phyloP scores from a whole-genome alignment of 2,888 invertebrate species.

The Diaprepes abbreviatus region DNA sequence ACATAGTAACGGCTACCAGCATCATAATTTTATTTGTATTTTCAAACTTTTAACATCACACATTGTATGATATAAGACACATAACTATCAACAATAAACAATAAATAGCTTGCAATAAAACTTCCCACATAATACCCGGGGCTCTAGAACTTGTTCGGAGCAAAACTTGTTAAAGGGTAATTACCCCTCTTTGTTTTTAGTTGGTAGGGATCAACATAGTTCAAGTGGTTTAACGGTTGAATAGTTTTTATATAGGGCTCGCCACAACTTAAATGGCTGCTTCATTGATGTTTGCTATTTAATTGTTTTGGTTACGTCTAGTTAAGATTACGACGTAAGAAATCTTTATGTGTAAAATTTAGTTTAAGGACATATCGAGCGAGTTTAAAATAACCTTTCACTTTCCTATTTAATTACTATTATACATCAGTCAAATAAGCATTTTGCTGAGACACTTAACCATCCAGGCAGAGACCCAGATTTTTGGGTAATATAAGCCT shows the following conservation, averaged over 20 bases:
- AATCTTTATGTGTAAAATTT: too few species aligned
- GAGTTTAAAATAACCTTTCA: too few species aligned
- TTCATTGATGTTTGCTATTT: slow-evolving; percentile 28
- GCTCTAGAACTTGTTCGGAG: slow-evolving; percentile 28
- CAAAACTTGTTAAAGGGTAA: slow-evolving; percentile 46
- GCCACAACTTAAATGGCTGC: slow-evolving; percentile 25
- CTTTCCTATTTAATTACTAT: too few species aligned
- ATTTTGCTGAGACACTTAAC: too few species aligned
- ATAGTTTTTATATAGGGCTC: slow-evolving; percentile 42
- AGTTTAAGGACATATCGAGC: too few species aligned
- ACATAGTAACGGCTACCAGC: too few species aligned
- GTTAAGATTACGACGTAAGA: too few species aligned
- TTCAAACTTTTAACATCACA: not conserved
- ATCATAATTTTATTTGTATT: too few species aligned
- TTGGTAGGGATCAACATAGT: slow-evolving; percentile 44
- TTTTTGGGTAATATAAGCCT: too few species aligned
- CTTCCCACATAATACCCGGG: slow-evolving; percentile 37
- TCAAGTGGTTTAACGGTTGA: slow-evolving; percentile 45
- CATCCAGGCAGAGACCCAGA: too few species aligned
- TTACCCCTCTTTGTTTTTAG: slow-evolving; percentile 45
- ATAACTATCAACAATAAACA: slow-evolving; percentile 34
- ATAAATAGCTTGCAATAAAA: slow-evolving; percentile 34
- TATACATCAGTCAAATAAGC: too few species aligned
- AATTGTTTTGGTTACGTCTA: slow-evolving; percentile 13
- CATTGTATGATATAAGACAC: not conserved